Base-by-base conservation (phyloP, 2,888 invertebrate genomes). In the Minunthozetes semirufus region DNA sequence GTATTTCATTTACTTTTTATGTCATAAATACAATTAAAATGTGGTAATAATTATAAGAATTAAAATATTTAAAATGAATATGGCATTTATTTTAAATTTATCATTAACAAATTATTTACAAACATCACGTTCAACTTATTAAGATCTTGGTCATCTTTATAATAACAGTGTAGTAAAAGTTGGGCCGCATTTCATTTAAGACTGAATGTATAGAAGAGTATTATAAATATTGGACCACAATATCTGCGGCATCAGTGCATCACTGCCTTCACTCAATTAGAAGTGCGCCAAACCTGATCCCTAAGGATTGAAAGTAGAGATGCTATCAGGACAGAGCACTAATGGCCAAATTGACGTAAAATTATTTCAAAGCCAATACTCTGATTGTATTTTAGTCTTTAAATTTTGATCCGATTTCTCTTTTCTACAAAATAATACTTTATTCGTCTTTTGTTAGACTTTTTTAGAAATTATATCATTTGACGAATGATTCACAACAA, bases 271-370 rank as follows among this genome's bases (percentile, higher is more conserved):
- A 66, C 66, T 66, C 66, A 66, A 66, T 66, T 66, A 66, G 15
- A 66, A 17, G 66, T 38, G n/a, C 66, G 66, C 66, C 66, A 38
- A 38, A 66, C 66, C 19, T 33, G 13, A 66, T 66, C 66, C 66
- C 66, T 66, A n/a, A 38, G 66, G 66, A 66, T 3, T 66, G 66
- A 66, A 66, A 66, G 33, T 66, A 9, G 66, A 66, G 66, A 66
- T 66, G 19, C 38, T 33, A 66, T 66, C 66, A 66, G 27, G 38
- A 66, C 33, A 66, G 33, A 19, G 66, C 66, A 66, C 33, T 66
- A 66, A 66, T 66, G 66, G 66, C 33, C 33, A 66, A 66, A 66
- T 66, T 66, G 66, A 66, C 66, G 66, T 38, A 33, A 66, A 66
- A 66, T 66, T 66, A 66, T 66, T 66, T 38, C 38, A 66, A 66